Evolutionary conservation across 2,888 invertebrate genomes (phyloP).

Genomic region (Drosophila neoperkinsi): DNA sequence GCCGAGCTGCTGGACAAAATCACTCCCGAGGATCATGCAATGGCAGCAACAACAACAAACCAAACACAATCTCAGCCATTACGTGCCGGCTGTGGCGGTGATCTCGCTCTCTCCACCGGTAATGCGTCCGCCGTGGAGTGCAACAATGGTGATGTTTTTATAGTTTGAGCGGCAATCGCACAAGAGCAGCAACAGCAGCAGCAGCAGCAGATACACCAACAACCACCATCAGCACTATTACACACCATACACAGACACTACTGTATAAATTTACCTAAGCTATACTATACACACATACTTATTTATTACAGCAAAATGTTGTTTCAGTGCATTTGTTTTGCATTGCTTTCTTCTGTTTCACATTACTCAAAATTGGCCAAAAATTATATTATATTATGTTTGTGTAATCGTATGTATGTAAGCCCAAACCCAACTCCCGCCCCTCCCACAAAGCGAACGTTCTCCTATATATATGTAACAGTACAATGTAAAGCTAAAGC

Average conservation of each 20-base stretch:
- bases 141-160: conserved; percentile 67
- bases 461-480: conserved; percentile 22
- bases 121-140: conserved; percentile 47
- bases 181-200: conserved; percentile 5
- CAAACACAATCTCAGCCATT: conserved; percentile 35
- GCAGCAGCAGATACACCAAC: conserved; percentile 3
- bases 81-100: conserved; percentile 58
- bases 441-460: conserved; percentile 3
- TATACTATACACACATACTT: conserved; percentile 20
- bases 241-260: conserved; percentile 17
- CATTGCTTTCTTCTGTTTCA: conserved; percentile 20
- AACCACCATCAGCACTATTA: conserved; percentile 1
- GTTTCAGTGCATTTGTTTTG: conserved; percentile 14
- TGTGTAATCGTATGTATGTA: conserved; percentile 38
- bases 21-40: conserved; percentile 17
- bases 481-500: conserved; percentile 55
- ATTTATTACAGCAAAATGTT: conserved; percentile 39
- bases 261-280: conserved; percentile 52
- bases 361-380: conserved; percentile 57
- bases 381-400: conserved; percentile 48
- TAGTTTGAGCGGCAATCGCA: conserved; percentile 51
- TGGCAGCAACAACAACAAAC: conserved; percentile 2
- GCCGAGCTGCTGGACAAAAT: conserved; percentile 82
- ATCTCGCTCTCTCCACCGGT: conserved; percentile 33
- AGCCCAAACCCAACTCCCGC: not conserved